phyloP scores from a whole-genome alignment of 2,113 vertebrate genomes.

The Laticauda colubrina region DNA sequence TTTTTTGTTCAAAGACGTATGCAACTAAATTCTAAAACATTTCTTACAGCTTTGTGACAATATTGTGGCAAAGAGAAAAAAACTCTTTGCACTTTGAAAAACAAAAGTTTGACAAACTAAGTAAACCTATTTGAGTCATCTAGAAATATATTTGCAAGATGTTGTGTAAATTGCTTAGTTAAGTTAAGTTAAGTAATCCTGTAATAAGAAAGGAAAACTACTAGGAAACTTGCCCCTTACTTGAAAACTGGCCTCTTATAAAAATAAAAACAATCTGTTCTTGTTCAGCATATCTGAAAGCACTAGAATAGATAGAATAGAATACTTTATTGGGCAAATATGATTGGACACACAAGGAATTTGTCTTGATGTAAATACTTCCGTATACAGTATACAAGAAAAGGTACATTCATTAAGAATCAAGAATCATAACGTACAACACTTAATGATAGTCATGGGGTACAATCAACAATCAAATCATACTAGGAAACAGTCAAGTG shows the following conservation, averaged over 20 bases:
- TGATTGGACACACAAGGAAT: no score
- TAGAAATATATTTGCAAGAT: neutral
- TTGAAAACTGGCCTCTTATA: neutral
- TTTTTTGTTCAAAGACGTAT: neutral
- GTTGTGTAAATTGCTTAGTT: neutral
- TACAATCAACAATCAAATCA: no score
- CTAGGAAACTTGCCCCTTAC: neutral
- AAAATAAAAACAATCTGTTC: neutral
- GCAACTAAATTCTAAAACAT: conserved; percentile 7
- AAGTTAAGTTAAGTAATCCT: no score
- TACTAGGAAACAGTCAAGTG: no score
- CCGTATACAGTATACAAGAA: no score
- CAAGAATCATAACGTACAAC: no score
- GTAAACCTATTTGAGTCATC: neutral
- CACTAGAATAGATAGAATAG: no score
- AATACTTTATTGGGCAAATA: no score
- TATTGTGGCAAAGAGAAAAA: neutral
- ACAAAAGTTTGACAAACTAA: neutral
- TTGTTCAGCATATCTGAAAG: neutral
- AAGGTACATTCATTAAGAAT: no score
- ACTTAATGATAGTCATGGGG: no score
- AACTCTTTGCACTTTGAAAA: neutral
- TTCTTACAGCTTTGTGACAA: neutral
- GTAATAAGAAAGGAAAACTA: neutral
- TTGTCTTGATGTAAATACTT: no score